A percentile compares a stretch with the other conserved stretches of the same genome.
These are phyloP conservation scores for Apodemia zela DNA, from an alignment of 2,888 invertebrate genomes.

Conservation along the genomic window DNA sequence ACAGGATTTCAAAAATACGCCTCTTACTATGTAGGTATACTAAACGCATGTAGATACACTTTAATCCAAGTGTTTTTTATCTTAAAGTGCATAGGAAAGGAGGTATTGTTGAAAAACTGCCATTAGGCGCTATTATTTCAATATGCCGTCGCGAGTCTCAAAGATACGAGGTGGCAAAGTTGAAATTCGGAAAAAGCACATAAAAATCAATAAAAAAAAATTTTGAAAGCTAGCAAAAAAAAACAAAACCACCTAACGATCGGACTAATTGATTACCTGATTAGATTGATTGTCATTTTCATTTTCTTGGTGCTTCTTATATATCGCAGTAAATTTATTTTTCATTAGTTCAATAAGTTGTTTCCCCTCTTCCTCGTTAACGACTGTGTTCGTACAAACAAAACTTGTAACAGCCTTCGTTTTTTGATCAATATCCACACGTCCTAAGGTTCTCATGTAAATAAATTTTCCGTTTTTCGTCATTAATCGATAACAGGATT, in stretches of 20 bases:
- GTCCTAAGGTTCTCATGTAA: slow-evolving; percentile 90
- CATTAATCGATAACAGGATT: slow-evolving; percentile 90
- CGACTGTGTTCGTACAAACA: slow-evolving; percentile 90
- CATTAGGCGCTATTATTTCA: too few relatives aligned
- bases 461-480: slow-evolving; percentile 90
- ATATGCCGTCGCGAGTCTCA: too few relatives aligned
- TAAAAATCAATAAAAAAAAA: too few relatives aligned
- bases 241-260: background rate
- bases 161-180: too few relatives aligned
- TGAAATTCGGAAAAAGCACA: too few relatives aligned
- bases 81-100: too few relatives aligned
- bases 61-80: too few relatives aligned
- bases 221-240: background rate
- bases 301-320: slow-evolving; percentile 43
- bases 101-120: too few relatives aligned
- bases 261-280: slow-evolving; percentile 37
- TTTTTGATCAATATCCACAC: slow-evolving; percentile 86
- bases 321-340: slow-evolving; percentile 82
- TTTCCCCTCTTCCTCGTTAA: slow-evolving; percentile 85
- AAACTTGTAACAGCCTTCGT: slow-evolving; percentile 89
- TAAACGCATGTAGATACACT: too few relatives aligned
- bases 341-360: slow-evolving; percentile 87
- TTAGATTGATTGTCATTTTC: slow-evolving; percentile 38
- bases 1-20: too few relatives aligned
- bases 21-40: too few relatives aligned